A percentile compares a stretch with the other conserved stretches of the same genome.
Evolutionary conservation across 1,140 invertebrate genomes (phyloP).

Genomic region (Pogonomyrmex barbatus): DNA sequence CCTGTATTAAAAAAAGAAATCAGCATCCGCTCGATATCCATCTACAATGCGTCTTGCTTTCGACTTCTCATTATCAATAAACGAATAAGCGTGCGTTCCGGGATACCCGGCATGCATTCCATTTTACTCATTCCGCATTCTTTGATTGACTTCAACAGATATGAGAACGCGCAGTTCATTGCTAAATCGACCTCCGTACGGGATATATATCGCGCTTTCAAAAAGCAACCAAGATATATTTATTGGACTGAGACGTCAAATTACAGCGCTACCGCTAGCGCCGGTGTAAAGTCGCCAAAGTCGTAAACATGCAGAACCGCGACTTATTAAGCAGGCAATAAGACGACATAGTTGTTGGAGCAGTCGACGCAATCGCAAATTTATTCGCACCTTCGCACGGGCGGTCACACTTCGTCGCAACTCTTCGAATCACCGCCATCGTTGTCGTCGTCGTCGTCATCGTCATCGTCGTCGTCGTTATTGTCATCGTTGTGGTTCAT

Average conservation of each 20-base stretch:
- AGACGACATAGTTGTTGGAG: constrained; percentile 36
- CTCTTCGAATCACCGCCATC: not conserved
- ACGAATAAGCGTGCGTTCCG: constrained; percentile 18
- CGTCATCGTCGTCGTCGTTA: constrained; percentile 23
- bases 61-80: constrained; percentile 40
- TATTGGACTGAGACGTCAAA: constrained; percentile 39
- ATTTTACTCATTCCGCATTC: constrained; percentile 47
- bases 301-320: constrained; percentile 29
- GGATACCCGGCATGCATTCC: constrained; percentile 36
- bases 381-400: constrained; percentile 54
- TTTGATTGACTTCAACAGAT: constrained; percentile 46
- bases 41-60: constrained; percentile 40
- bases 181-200: not conserved
- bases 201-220: constrained; percentile 23
- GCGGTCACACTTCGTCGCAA: constrained; percentile 8
- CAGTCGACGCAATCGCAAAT: constrained; percentile 53
- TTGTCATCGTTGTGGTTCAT: constrained; percentile 7
- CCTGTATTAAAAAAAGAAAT: not conserved
- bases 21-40: not conserved
- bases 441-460: not conserved
- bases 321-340: constrained; percentile 46
- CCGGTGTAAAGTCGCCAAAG: not conserved
- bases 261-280: constrained; percentile 21
- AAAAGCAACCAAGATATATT: constrained; percentile 34
- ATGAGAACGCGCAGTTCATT: constrained; percentile 36